Percentiles rank a stretch among this genome's conserved stretches.
Evolutionary conservation across 2,797 vertebrate species (phyloP).

Genomic region (Gymnodraco acuticeps): DNA sequence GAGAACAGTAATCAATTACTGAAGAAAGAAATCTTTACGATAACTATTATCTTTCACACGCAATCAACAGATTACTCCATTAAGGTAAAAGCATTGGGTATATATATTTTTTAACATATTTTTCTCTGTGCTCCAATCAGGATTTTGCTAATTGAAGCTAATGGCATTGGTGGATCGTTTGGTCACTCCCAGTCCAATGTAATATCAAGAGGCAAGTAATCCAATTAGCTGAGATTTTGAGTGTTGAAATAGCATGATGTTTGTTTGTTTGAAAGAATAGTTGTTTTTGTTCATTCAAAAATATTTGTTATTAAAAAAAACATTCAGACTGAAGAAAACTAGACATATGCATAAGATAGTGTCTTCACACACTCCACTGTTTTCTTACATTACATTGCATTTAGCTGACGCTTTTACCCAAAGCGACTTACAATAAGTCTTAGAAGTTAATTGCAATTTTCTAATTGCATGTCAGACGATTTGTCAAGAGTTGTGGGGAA

Average conservation of each 20-base stretch:
- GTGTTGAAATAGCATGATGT: not conserved
- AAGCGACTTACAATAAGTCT: too few relatives aligned
- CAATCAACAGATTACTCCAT: too few relatives aligned
- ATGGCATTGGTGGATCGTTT: slow-evolving; percentile 5
- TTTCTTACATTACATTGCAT: too few relatives aligned
- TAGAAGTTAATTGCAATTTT: slow-evolving; percentile 46
- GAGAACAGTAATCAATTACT: too few relatives aligned
- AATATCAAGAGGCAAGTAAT: not conserved
- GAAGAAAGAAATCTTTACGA: too few relatives aligned
- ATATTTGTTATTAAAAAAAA: slow-evolving; percentile 2
- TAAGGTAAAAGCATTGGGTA: too few relatives aligned
- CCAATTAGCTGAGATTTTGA: not conserved
- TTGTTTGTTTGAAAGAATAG: slow-evolving; percentile 6
- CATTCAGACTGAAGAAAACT: slow-evolving; percentile 18
- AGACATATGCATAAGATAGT: not conserved
- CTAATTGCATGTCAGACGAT: slow-evolving; percentile 40
- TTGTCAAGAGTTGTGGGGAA: slow-evolving; percentile 36
- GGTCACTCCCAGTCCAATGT: slow-evolving; percentile 5
- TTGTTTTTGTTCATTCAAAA: slow-evolving; percentile 7
- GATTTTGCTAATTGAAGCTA: not conserved
- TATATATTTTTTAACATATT: too few relatives aligned
- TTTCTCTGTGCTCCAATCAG: slow-evolving; percentile 1
- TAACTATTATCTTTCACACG: too few relatives aligned
- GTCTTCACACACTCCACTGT: slow-evolving; percentile 12
- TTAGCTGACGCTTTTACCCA: too few relatives aligned